phyloP scores from a whole-genome alignment of 2,888 invertebrate genomes.

The Plemyria rubiginata region DNA sequence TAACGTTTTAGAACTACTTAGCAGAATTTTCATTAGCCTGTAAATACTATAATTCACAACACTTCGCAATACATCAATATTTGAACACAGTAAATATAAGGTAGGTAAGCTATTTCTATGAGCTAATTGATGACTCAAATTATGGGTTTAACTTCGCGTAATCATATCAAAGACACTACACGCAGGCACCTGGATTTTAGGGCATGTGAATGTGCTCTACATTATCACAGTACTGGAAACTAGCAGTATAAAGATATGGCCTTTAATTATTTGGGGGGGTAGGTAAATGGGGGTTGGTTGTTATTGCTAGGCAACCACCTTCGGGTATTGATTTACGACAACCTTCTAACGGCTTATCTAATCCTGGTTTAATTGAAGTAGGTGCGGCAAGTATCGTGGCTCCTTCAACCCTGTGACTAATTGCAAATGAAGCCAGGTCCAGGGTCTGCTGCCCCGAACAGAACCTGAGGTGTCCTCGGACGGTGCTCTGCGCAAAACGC shows the following conservation, averaged over 20 bases:
- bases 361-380: constrained; percentile 27
- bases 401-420: background rate
- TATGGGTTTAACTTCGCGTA: constrained; percentile 11
- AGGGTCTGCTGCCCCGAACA: too few species aligned
- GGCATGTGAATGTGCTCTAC: background rate
- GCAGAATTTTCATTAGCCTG: constrained; percentile 12
- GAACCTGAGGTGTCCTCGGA: too few species aligned
- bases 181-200: background rate
- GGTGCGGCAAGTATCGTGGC: constrained; percentile 3
- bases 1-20: constrained; percentile 4
- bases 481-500: too few species aligned
- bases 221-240: constrained; percentile 13
- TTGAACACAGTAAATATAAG: constrained; percentile 16
- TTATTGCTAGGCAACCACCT: constrained; percentile 60
- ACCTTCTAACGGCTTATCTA: constrained; percentile 32
- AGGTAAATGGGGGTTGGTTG: constrained; percentile 32
- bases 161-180: background rate
- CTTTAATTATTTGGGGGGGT: background rate
- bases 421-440: background rate
- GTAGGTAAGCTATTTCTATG: constrained; percentile 2
- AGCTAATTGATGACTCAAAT: constrained; percentile 8
- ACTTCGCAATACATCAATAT: constrained; percentile 25
- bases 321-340: constrained; percentile 50
- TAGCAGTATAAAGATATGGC: background rate
- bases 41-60: constrained; percentile 23